Conservation (phyloP, 2,113 vertebrate species). For the Leptocoma aspasia region DNA sequence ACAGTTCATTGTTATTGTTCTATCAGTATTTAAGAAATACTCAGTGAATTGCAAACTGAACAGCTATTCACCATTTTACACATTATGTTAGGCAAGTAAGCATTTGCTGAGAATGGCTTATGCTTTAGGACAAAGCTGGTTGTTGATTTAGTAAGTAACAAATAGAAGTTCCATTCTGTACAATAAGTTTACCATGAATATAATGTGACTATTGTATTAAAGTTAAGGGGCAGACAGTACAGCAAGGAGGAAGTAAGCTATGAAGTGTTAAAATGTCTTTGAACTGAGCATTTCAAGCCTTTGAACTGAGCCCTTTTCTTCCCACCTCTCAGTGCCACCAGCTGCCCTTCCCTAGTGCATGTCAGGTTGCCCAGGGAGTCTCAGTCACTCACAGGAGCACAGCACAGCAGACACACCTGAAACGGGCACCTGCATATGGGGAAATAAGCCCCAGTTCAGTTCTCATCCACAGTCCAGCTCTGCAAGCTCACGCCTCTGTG, state of each 20-base stretch:
- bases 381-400: neutral
- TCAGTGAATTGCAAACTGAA: neutral
- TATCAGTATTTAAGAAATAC: neutral
- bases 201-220: neutral
- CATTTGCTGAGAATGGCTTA: neutral
- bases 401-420: neutral
- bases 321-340: neutral
- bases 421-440: neutral
- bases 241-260: neutral
- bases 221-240: neutral
- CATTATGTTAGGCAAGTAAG: neutral
- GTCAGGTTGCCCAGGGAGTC: neutral
- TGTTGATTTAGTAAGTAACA: neutral
- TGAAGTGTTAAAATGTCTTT: neutral
- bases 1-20: neutral
- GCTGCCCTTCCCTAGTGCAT: fast-evolving
- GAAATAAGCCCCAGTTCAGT: neutral
- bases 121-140: neutral
- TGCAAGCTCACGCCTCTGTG: neutral
- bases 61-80: neutral
- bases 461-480: neutral
- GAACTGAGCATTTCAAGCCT: neutral
- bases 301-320: neutral
- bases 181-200: neutral
- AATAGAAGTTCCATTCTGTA: neutral